Conservation (phyloP, 2,888 invertebrate species). For the Pardosa pseudoannulata region DNA sequence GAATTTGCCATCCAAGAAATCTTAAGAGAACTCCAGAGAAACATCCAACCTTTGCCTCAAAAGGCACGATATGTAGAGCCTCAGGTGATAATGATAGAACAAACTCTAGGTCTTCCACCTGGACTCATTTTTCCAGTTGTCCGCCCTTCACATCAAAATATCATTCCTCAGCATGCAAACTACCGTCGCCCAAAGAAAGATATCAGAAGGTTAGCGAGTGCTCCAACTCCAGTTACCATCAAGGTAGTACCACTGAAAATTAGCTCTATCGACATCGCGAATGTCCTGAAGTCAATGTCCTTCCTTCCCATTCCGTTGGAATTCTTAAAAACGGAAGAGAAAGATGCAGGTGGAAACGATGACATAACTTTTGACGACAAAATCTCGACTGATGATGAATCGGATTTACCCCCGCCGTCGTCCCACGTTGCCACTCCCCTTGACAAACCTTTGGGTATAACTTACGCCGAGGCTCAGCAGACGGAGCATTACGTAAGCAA, state of each 20-base stretch:
- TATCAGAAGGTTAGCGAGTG: slow-evolving; percentile 17
- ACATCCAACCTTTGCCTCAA: slow-evolving; percentile 6
- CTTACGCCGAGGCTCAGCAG: slow-evolving; percentile 47
- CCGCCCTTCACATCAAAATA: not conserved
- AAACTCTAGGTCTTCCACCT: slow-evolving; percentile 12
- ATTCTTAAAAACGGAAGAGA: slow-evolving; percentile 25
- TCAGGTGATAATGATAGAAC: slow-evolving; percentile 13
- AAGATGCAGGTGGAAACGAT: not conserved
- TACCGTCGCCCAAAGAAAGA: not conserved
- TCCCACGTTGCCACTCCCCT: slow-evolving; percentile 59
- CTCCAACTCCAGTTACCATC: slow-evolving; percentile 48
- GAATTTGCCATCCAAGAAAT: not conserved
- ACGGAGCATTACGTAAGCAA: slow-evolving; percentile 29
- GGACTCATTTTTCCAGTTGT: slow-evolving; percentile 18
- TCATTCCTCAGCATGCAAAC: not conserved
- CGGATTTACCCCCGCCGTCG: slow-evolving; percentile 40
- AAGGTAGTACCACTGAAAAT: slow-evolving; percentile 56
- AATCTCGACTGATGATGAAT: slow-evolving; percentile 21
- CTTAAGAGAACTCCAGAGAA: slow-evolving; percentile 29
- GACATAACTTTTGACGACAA: slow-evolving; percentile 21
- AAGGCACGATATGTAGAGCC: not conserved
- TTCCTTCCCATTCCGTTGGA: slow-evolving; percentile 46
- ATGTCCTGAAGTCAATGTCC: slow-evolving; percentile 54
- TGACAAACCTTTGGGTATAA: slow-evolving; percentile 54
- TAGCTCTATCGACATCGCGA: slow-evolving; percentile 34